These are phyloP conservation scores for human DNA, from an alignment of 2,113 vertebrate genomes.

Conservation along the genomic window GRCh38 chr5:96434001-96434500, in stretches of 20 bases:
- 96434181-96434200: not conserved
- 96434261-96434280: not conserved
- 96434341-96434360: accelerated
- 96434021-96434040: not conserved
- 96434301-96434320: slow-evolving; percentile 72
- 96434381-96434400: not conserved
- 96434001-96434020: not conserved
- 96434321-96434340: slow-evolving; percentile 66
- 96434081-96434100: not conserved
- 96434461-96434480: not conserved
- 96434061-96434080: not conserved
- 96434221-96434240: not conserved
- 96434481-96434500: not conserved
- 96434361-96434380: no score
- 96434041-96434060: not conserved
- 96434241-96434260: not conserved
- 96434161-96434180: not conserved
- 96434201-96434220: not conserved
- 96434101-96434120: not conserved
- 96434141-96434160: not conserved
- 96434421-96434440: not conserved
- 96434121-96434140: not conserved
- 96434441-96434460: not conserved
- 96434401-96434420: not conserved
- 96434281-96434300: not conserved